Percentiles rank a stretch among this genome's conserved stretches.
phyloP scores from a whole-genome alignment of 2,113 vertebrate species.

The Istiophorus platypterus region DNA sequence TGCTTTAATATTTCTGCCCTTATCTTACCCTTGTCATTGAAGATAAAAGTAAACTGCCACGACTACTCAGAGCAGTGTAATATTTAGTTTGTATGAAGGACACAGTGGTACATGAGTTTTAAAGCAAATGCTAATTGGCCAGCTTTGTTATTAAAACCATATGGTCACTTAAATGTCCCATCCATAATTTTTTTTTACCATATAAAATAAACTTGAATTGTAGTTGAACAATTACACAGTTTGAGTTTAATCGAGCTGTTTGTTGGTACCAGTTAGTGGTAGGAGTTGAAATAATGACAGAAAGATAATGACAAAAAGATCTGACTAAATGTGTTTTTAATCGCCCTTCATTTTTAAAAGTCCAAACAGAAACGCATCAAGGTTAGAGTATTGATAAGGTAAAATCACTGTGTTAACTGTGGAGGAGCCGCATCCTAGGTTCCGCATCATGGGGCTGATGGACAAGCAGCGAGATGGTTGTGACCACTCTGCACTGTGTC shows the following conservation, averaged over 20 bases:
- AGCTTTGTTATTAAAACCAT: constrained; percentile 43
- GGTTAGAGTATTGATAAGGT: not conserved
- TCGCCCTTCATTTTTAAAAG: not conserved
- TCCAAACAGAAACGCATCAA: not conserved
- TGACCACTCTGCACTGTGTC: not conserved
- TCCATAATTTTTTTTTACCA: not conserved
- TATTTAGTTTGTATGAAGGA: constrained; percentile 3
- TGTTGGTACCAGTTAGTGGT: not conserved
- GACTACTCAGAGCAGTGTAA: constrained; percentile 2
- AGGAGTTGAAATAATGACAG: not conserved
- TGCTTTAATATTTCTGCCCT: constrained; percentile 58
- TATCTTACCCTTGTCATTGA: constrained; percentile 53
- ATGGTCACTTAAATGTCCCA: constrained; percentile 24
- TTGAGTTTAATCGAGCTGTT: not conserved
- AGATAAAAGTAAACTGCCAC: constrained; percentile 50
- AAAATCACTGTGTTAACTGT: not conserved
- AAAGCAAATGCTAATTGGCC: constrained; percentile 43
- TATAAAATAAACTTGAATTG: not conserved
- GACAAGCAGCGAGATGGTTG: not conserved
- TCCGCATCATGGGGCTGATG: not conserved
- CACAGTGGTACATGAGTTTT: constrained; percentile 23
- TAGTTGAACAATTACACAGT: not conserved
- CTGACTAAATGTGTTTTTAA: not conserved
- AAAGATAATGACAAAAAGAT: not conserved
- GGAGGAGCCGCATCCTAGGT: not conserved